Evolutionary conservation across 1,140 invertebrate genomes (phyloP), one percentile per base, ranked within the genome.

Genomic region (Rhyzopertha dominica): DNA sequence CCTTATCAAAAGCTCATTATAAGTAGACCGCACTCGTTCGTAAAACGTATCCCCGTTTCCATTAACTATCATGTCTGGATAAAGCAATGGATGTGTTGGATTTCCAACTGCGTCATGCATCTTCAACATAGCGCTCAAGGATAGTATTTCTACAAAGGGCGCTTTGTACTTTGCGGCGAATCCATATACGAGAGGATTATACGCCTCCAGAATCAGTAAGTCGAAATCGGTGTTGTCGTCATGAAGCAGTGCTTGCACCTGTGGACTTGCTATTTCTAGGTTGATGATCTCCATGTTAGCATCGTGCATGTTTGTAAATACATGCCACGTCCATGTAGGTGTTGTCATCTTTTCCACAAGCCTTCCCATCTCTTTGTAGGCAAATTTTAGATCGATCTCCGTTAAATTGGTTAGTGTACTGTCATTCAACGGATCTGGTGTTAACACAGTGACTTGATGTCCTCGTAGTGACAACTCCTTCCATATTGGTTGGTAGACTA

Each of bases 401-500:
- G 51, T 56, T 29, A 62, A 32, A 43, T 54, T 60, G 7, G 35
- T 52, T 16, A 60, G 24, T 19, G 20, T 49, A 9, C 49, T 26
- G 42, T 60, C 56, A 2, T 54, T 54, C 9, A 60, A 12, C 1
- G 58, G 58, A 49, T 58, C 47, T 12, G 59, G 41, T 8, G 57
- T 57, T 3, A 62, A 36, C 2, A 53, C 48, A 3, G 53, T 56
- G 1, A 62, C 37, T 44, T 60, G 35, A 39, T 60, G 59, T 1
- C 59, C 59, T 29, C 53, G 41, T 13, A 54, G 20, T 7, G 56
- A 53, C 16, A 62, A 48, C 37, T 56, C 55, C 18, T 26, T 59
- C 47, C 61, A 67, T 49, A 71, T 44, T 22, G 54, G 59, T 46
- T 47, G 63, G 42, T 69, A 75, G 0, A 75, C 68, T 3, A 75